Evolutionary conservation across 2,113 vertebrate species (phyloP).

Genomic region (Rhinogobius similis): DNA sequence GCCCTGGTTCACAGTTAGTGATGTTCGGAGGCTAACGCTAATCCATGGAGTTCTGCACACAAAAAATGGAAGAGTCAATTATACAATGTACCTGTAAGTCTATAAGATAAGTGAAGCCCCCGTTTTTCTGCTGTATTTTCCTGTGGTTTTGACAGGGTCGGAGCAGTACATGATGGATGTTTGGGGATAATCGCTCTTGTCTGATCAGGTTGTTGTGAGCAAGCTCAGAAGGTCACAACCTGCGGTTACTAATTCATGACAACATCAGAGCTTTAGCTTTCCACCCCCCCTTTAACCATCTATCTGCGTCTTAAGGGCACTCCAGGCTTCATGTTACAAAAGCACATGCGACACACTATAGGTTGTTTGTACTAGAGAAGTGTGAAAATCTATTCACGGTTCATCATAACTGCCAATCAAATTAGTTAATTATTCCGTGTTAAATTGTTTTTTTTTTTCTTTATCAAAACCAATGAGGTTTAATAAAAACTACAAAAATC

Average conservation of each 20-base stretch:
- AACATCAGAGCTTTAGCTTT: constrained; percentile 39
- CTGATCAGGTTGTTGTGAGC: constrained; percentile 30
- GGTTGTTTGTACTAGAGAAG: neutral
- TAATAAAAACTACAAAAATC: too few species aligned
- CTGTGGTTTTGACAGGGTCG: constrained; percentile 13
- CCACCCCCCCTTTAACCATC: constrained; percentile 20
- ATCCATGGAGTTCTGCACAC: too few species aligned
- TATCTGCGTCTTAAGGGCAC: constrained; percentile 28
- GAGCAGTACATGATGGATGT: constrained; percentile 17
- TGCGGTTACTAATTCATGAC: constrained; percentile 48
- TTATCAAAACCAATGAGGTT: neutral
- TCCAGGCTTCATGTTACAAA: neutral
- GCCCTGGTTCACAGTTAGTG: too few species aligned
- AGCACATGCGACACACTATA: neutral
- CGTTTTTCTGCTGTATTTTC: neutral
- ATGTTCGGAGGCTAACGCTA: too few species aligned
- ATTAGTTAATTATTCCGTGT: too few species aligned
- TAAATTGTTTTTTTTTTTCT: too few species aligned
- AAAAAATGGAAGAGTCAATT: too few species aligned
- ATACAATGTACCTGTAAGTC: neutral
- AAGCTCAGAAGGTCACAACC: constrained; percentile 32
- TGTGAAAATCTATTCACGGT: neutral
- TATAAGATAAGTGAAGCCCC: neutral
- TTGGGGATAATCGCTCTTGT: constrained; percentile 7
- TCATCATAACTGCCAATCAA: too few species aligned